Percentiles rank a stretch among this genome's conserved stretches.
These are phyloP conservation scores for Lathronympha strigana DNA, from an alignment of 2,888 invertebrate species.

Conservation along the genomic window DNA sequence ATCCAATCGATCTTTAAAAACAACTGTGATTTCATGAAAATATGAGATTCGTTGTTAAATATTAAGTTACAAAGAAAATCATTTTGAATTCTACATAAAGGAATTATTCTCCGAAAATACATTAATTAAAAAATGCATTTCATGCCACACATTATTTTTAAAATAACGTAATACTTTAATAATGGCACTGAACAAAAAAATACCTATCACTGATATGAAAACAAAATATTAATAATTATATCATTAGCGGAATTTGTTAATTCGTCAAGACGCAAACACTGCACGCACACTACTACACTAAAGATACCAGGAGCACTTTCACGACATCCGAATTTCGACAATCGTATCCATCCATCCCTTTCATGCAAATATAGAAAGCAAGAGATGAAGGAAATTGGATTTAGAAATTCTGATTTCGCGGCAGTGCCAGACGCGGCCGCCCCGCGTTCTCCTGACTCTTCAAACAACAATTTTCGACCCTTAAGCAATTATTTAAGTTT, in stretches of 20 bases:
- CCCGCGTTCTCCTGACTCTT: slow-evolving; percentile 49
- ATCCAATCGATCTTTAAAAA: slow-evolving; percentile 59
- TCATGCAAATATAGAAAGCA: background rate
- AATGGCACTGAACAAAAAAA: slow-evolving; percentile 80
- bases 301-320: slow-evolving; percentile 1
- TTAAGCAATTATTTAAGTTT: slow-evolving; percentile 59
- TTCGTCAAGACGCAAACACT: slow-evolving; percentile 70
- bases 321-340: background rate
- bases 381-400: background rate
- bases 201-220: slow-evolving; percentile 58
- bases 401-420: background rate
- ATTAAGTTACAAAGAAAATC: slow-evolving; percentile 52
- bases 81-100: slow-evolving; percentile 58
- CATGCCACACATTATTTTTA: slow-evolving; percentile 79
- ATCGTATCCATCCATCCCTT: background rate
- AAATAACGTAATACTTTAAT: slow-evolving; percentile 80
- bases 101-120: slow-evolving; percentile 57
- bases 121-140: slow-evolving; percentile 75
- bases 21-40: slow-evolving; percentile 57
- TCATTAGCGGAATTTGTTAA: slow-evolving; percentile 60
- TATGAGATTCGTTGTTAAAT: slow-evolving; percentile 77
- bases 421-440: slow-evolving; percentile 8
- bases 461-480: slow-evolving; percentile 72
- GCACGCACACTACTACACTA: slow-evolving; percentile 50
- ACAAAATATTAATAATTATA: slow-evolving; percentile 56